Conservation (phyloP, 2,888 invertebrate genomes). For the Coelinius sp. region DNA sequence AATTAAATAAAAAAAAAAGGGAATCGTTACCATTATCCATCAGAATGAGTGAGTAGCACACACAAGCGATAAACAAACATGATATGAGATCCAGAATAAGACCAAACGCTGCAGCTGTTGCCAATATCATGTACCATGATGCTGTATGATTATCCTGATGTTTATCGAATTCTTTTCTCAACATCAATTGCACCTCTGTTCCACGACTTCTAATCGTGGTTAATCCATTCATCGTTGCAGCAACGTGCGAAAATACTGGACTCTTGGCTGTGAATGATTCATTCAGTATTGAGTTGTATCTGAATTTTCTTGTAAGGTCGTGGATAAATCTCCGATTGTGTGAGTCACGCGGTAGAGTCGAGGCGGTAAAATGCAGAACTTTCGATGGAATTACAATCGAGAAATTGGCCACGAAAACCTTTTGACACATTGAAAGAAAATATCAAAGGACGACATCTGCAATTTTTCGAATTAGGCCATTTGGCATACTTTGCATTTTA, state of each 20-base stretch:
- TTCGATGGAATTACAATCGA: no score
- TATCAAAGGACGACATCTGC: no score
- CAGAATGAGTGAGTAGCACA: constrained; percentile 78
- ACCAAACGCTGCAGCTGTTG: constrained; percentile 80
- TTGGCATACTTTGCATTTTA: no score
- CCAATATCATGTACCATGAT: constrained; percentile 79
- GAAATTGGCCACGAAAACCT: no score
- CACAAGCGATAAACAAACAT: constrained; percentile 76
- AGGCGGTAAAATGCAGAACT: no score
- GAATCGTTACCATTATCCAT: constrained; percentile 74
- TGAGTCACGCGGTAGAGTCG: no score
- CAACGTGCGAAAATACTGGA: constrained; percentile 93
- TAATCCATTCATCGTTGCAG: constrained; percentile 87
- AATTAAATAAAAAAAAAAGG: no score
- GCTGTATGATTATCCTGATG: constrained; percentile 80
- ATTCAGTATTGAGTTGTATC: no score
- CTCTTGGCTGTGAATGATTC: constrained; percentile 74
- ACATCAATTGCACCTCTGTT: constrained; percentile 75
- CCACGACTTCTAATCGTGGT: constrained; percentile 88
- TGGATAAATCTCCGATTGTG: no score
- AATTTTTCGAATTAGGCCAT: no score
- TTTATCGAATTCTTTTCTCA: constrained; percentile 82
- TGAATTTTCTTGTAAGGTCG: no score
- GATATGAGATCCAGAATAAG: constrained; percentile 82
- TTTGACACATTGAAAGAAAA: no score